phyloP scores from a whole-genome alignment of 1,140 invertebrate genomes.

The Tetraneura akinire region DNA sequence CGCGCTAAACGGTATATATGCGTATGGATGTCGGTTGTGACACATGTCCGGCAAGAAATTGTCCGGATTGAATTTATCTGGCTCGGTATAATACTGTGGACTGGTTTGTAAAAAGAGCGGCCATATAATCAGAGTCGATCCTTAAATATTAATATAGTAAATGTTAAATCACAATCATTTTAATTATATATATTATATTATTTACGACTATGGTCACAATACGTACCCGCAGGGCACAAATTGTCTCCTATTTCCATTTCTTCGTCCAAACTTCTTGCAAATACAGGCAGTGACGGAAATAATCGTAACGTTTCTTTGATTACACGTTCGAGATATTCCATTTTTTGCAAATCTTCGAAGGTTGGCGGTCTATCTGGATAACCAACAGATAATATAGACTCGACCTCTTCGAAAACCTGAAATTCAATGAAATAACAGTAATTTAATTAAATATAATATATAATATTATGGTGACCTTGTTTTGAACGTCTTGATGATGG shows the following conservation, averaged over 20 bases:
- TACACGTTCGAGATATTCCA: constrained; percentile 67
- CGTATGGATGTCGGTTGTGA: constrained; percentile 59
- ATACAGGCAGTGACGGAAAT: constrained; percentile 65
- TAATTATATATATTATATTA: no score
- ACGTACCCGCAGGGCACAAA: constrained; percentile 10
- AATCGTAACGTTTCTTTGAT: constrained; percentile 67
- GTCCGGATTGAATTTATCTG: constrained; percentile 57
- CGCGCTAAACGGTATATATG: constrained; percentile 66
- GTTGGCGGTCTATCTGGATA: constrained; percentile 56
- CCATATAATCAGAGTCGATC: background rate
- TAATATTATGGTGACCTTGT: constrained; percentile 33
- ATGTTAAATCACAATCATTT: background rate
- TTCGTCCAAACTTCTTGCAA: constrained; percentile 61
- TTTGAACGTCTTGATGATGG: constrained; percentile 52
- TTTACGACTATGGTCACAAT: no score
- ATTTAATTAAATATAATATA: background rate
- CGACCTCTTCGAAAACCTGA: constrained; percentile 62
- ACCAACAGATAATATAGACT: constrained; percentile 60
- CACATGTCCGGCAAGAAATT: constrained; percentile 65
- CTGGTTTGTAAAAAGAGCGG: constrained; percentile 61
- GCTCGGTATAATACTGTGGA: constrained; percentile 61
- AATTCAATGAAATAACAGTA: background rate
- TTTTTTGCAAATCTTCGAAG: constrained; percentile 61
- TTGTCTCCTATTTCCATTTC: constrained; percentile 56
- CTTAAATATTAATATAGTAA: constrained; percentile 5